A percentile compares a stretch with the other conserved stretches of the same genome.
Conservation (phyloP, 2,797 vertebrate species). For the Leptodactylus fallax region DNA sequence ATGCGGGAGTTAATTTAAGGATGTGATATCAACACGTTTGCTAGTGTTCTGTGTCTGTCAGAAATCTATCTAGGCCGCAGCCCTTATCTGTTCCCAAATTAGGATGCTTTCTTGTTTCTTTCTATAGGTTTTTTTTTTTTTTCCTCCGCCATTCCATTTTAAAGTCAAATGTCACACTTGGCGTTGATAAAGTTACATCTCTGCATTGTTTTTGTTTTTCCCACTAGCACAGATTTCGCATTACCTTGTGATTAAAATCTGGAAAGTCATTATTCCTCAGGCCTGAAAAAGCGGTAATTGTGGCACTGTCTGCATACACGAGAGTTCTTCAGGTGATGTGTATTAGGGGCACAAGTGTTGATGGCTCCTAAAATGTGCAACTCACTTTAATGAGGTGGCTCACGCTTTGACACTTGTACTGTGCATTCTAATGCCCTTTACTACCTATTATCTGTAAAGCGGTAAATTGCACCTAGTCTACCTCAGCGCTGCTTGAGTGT, state of each 20-base stretch:
- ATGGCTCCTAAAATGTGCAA: constrained; percentile 63
- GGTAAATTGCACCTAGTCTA: constrained; percentile 26
- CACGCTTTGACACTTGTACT: constrained; percentile 42
- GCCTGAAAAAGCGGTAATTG: constrained; percentile 58
- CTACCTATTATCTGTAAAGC: constrained; percentile 27
- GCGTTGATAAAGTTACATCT: constrained; percentile 49
- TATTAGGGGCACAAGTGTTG: constrained; percentile 59
- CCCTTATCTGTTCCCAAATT: constrained; percentile 50
- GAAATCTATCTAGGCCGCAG: constrained; percentile 25
- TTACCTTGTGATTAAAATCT: constrained; percentile 60
- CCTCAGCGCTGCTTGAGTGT: background rate
- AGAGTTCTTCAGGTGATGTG: constrained; percentile 62
- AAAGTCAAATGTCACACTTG: constrained; percentile 59
- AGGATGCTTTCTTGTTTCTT: constrained; percentile 31
- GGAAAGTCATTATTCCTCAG: constrained; percentile 60
- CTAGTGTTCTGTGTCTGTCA: constrained; percentile 13
- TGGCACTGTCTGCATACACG: constrained; percentile 34
- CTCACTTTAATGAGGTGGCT: constrained; percentile 59
- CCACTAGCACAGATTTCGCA: constrained; percentile 30
- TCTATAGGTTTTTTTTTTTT: constrained; percentile 24
- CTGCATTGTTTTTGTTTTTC: constrained; percentile 61
- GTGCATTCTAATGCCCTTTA: constrained; percentile 51
- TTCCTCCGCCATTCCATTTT: constrained; percentile 32
- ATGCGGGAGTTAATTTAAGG: constrained; percentile 52
- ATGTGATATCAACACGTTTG: constrained; percentile 32